Evolutionary conservation across 1,140 invertebrate genomes (phyloP), one percentile per base, ranked within the genome.

Genomic region (Cotesia typhae): DNA sequence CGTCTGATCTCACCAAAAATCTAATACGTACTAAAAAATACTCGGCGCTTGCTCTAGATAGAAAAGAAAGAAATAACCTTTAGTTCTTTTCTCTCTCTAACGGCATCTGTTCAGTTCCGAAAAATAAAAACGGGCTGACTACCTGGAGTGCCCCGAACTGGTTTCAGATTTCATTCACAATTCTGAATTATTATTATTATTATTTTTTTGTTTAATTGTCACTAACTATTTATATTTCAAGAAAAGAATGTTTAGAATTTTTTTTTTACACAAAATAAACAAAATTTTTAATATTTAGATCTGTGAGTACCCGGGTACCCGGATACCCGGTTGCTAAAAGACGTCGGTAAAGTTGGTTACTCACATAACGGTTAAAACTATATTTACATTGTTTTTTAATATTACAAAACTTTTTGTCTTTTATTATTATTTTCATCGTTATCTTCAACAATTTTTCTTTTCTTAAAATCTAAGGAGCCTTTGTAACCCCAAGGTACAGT

Each of bases 281-380:
- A 53, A 53, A 47, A 28, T 20, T 51, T 55, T 20, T 12, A 68
- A 68, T 53, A 53, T 38, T 17, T 9, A 20, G 52, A 53, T 41
- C 4, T 10, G 12, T 68, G 14, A 14, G 14, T 14, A 14, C 14
- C 14, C 14, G 20, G 20, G 14, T 47, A 35, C 36, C 20, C 14
- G 20, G 20, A 1, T 47, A 35, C 36, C 20, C 20, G 66, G 51
- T n/a, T 53, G 66, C 66, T 52, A 53, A 55, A 68, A 20, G 14
- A 35, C 51, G 66, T 53, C 41, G 52, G 52, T 68, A 55, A 68
- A 68, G 52, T 52, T 28, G 66, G 4, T n/a, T 55, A 55, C 36
- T 52, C 35, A 68, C 41, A 53, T 37, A 68, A 55, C 3, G 66
- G 52, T n/a, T n/a, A n/a, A n/a, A n/a, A n/a, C n/a, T n/a, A n/a